Base-by-base conservation (phyloP, 92 coral and sea anemone species). In the Bergia puertoricense region DNA sequence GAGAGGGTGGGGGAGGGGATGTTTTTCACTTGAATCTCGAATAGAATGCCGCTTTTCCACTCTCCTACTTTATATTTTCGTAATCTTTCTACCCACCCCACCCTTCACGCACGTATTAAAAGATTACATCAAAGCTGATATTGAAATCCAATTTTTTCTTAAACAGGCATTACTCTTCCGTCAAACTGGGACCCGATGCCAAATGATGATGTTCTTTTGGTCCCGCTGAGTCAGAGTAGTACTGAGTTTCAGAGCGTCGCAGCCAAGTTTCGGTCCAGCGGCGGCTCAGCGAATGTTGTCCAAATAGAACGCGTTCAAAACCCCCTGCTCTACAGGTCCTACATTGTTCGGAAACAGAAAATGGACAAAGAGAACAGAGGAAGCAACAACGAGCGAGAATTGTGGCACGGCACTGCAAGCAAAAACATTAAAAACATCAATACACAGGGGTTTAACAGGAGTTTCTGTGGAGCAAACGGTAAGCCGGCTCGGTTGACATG, bases 251-350 rank as follows among this genome's bases (percentile, higher is more conserved):
- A 90, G 67, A 78, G 54, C 9, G 95, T 94, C 38, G 9, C 56
- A 36, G 78, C 62, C 80, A 82, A 82, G 54, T 85, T 96, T 14
- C 45, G 48, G 22, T 43, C 20, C 41, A 93, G 91, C 0, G 94
- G 89, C 20, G 80, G 93, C 0, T 79, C 42, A 22, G 76, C 90
- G 14, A 37, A 85, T 2, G 73, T 95, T 37, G 42, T 13, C 77
- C 92, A 88, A 74, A 92, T 96, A 44, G 91, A 96, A 54, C 91
- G 98, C 81, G 77, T 96, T 15, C 98, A 96, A 79, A 96, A 96
- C 85, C 94, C 98, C 54, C 88, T 87, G 65, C 91, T 96, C 56
- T 96, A 93, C 85, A 66, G 76, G 67, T 81, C 89, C 0, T 96
- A 94, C 74, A 77, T 90, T 89, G 93, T 94, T 6, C 86, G 86